A percentile compares a stretch with the other conserved stretches of the same genome.
These are phyloP conservation scores for Himalopsyche japonica DNA, from an alignment of 2,888 invertebrate genomes.

Conservation along the genomic window DNA sequence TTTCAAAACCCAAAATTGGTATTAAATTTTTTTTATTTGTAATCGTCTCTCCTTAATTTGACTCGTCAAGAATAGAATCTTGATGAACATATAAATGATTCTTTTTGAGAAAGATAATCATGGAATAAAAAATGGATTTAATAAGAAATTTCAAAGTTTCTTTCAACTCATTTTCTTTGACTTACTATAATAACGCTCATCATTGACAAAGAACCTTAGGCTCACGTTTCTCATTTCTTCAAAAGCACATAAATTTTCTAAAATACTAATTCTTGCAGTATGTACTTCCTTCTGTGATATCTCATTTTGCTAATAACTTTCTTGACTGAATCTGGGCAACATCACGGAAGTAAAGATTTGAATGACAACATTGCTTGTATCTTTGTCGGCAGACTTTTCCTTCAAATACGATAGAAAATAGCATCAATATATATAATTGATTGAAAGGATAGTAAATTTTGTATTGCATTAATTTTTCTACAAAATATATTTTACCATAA, in stretches of 20 bases:
- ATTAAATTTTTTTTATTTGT: no score
- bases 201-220: neutral
- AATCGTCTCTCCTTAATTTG: no score
- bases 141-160: no score
- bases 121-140: no score
- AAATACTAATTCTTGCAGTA: neutral
- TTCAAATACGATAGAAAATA: neutral
- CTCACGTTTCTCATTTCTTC: neutral
- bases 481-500: no score
- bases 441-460: no score
- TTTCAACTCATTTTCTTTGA: no score
- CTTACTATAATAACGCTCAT: neutral
- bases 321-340: slow-evolving; percentile 8
- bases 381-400: neutral
- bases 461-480: no score
- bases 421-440: neutral
- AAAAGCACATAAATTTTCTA: neutral
- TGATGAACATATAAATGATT: no score
- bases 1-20: no score
- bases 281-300: slow-evolving; percentile 11
- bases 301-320: slow-evolving; percentile 26
- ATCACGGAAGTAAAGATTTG: neutral
- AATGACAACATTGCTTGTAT: neutral
- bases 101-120: no score
- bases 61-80: no score